Conservation (phyloP, 2,888 invertebrate species). For the Stenotaenia linearis region DNA sequence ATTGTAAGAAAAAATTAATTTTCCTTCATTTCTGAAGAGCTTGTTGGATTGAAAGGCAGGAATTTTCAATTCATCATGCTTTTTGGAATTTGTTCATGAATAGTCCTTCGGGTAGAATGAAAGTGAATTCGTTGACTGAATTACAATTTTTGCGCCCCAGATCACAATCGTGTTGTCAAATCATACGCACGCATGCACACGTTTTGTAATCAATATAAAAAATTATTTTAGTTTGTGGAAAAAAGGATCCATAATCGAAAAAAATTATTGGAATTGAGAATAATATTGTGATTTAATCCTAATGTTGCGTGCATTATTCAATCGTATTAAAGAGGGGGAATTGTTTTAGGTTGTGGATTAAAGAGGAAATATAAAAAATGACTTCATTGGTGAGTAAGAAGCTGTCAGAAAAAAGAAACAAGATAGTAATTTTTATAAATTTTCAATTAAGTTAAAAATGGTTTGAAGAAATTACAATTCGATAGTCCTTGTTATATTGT, state of each 20-base stretch:
- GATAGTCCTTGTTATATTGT: too few relatives aligned
- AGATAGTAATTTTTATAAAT: too few relatives aligned
- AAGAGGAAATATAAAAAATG: too few relatives aligned
- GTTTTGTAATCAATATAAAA: background rate
- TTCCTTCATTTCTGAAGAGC: too few relatives aligned
- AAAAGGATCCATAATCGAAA: background rate
- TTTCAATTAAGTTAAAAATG: too few relatives aligned
- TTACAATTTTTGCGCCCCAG: background rate
- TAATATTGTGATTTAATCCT: background rate
- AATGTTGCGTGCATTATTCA: background rate
- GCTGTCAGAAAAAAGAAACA: too few relatives aligned
- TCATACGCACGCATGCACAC: background rate
- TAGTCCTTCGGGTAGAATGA: background rate
- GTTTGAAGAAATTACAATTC: too few relatives aligned
- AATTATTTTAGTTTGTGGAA: background rate
- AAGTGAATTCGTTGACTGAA: background rate
- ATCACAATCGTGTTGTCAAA: background rate
- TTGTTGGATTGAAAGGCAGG: too few relatives aligned
- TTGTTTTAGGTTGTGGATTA: too few relatives aligned
- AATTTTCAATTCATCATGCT: background rate
- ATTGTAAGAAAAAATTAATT: too few relatives aligned
- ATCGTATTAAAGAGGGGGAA: too few relatives aligned
- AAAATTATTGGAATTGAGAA: background rate
- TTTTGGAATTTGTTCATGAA: background rate
- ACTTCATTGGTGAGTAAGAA: too few relatives aligned